Percentiles rank a stretch among this genome's conserved stretches.
Conservation (phyloP, 2,888 invertebrate genomes). For the Lasioglossum villosulum region DNA sequence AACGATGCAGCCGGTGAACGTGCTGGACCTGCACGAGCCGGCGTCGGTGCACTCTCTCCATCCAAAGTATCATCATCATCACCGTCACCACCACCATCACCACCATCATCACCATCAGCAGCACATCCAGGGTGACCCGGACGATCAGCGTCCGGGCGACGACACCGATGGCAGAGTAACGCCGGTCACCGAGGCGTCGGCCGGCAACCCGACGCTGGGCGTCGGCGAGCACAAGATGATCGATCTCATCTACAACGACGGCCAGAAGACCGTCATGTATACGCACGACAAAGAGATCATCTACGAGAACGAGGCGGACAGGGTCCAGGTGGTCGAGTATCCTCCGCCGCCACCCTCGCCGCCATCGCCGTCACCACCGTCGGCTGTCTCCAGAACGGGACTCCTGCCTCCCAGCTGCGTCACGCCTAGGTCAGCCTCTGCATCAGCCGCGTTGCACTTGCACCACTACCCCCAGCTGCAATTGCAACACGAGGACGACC, state of each 20-base stretch:
- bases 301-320: constrained; percentile 91
- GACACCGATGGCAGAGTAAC: constrained; percentile 79
- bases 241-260: constrained; percentile 93
- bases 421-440: constrained; percentile 84
- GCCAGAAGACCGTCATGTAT: constrained; percentile 93
- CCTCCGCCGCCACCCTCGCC: constrained; percentile 83
- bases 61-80: constrained; percentile 85
- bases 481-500: constrained; percentile 85
- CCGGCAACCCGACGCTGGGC: constrained; percentile 84
- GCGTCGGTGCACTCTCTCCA: constrained; percentile 87
- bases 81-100: constrained; percentile 86
- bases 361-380: constrained; percentile 84
- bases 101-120: constrained; percentile 83
- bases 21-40: constrained; percentile 89
- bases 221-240: constrained; percentile 90
- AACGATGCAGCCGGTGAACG: constrained; percentile 95
- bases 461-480: constrained; percentile 86
- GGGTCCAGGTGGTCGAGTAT: constrained; percentile 83
- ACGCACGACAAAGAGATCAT: constrained; percentile 93
- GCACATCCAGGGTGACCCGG: constrained; percentile 81
- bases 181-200: constrained; percentile 85
- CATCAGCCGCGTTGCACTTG: constrained; percentile 85
- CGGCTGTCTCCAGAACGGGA: constrained; percentile 86
- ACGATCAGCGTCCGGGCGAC: constrained; percentile 81
- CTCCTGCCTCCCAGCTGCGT: constrained; percentile 86